Percentiles rank a stretch among this genome's conserved stretches.
These are phyloP conservation scores for Agapetus fuscipes DNA, from an alignment of 2,888 invertebrate species.

Conservation along the genomic window DNA sequence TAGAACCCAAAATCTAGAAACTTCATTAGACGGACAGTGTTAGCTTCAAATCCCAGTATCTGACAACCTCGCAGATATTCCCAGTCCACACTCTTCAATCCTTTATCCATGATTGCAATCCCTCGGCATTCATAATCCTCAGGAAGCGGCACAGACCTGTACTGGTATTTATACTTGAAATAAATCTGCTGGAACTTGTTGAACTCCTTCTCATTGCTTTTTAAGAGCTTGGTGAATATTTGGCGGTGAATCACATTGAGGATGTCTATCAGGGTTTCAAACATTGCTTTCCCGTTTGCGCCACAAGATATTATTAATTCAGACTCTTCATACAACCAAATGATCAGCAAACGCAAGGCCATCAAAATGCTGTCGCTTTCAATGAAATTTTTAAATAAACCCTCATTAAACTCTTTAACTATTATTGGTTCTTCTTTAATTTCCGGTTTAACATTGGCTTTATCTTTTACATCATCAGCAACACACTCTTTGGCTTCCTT, in stretches of 20 bases:
- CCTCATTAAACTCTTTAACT: conserved; percentile 34
- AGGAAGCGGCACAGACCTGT: conserved; percentile 56
- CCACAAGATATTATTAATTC: conserved; percentile 71
- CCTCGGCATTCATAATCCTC: conserved; percentile 69
- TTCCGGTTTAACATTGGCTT: conserved; percentile 8
- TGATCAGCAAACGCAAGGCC: conserved; percentile 67
- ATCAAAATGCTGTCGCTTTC: conserved; percentile 51
- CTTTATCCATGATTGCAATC: conserved; percentile 55
- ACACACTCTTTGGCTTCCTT: conserved; percentile 5
- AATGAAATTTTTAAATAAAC: conserved; percentile 48
- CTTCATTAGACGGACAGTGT: conserved; percentile 63
- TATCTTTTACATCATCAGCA: conserved; percentile 2
- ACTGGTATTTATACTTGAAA: conserved; percentile 44
- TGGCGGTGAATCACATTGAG: conserved; percentile 63
- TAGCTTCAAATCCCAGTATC: conserved; percentile 56
- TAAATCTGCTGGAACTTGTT: conserved; percentile 23
- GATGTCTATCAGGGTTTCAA: conserved; percentile 70
- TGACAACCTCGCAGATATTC: conserved; percentile 45
- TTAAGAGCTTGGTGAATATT: conserved; percentile 29
- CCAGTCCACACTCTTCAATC: conserved; percentile 66
- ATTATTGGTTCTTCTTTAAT: conserved; percentile 19
- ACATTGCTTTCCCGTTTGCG: conserved; percentile 66
- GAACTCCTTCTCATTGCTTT: conserved; percentile 15
- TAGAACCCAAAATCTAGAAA: conserved; percentile 74
- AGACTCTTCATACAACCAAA: conserved; percentile 75